Percentiles rank a stretch among this genome's conserved stretches.
These are phyloP conservation scores for Acrobasis repandana DNA, from an alignment of 2,888 invertebrate species.

Conservation along the genomic window DNA sequence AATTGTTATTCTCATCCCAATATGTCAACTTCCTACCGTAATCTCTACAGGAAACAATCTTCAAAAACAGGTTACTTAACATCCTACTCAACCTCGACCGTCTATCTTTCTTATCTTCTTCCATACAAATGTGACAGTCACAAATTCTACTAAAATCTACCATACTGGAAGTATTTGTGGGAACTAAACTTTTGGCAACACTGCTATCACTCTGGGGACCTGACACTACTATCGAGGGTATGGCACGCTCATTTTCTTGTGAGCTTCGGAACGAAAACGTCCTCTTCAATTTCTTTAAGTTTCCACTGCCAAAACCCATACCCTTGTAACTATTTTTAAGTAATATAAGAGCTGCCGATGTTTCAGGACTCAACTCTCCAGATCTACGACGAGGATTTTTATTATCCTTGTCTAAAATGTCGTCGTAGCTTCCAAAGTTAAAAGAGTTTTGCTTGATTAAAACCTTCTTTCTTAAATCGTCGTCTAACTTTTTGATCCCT, in stretches of 20 bases:
- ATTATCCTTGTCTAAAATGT: constrained; percentile 38
- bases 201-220: constrained; percentile 37
- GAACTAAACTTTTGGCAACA: constrained; percentile 50
- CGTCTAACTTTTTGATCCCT: constrained; percentile 44
- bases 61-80: constrained; percentile 58
- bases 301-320: constrained; percentile 30
- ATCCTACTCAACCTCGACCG: constrained; percentile 53
- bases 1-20: constrained; percentile 68
- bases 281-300: constrained; percentile 42
- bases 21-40: constrained; percentile 57
- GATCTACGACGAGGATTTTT: constrained; percentile 36
- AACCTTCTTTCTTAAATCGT: constrained; percentile 57
- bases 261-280: constrained; percentile 32
- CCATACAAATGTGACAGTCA: constrained; percentile 72
- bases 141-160: constrained; percentile 63
- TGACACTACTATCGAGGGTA: constrained; percentile 48
- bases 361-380: constrained; percentile 30
- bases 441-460: constrained; percentile 50
- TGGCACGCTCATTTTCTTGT: constrained; percentile 16
- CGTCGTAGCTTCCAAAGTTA: constrained; percentile 58
- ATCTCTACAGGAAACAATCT: constrained; percentile 51
- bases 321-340: constrained; percentile 38
- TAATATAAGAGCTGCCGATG: constrained; percentile 28
- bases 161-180: constrained; percentile 55
- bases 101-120: constrained; percentile 43